A percentile compares a stretch with the other conserved stretches of the same genome.
Evolutionary conservation across 2,113 vertebrate species (phyloP).

Genomic region (Campylomormyrus tamandua): DNA sequence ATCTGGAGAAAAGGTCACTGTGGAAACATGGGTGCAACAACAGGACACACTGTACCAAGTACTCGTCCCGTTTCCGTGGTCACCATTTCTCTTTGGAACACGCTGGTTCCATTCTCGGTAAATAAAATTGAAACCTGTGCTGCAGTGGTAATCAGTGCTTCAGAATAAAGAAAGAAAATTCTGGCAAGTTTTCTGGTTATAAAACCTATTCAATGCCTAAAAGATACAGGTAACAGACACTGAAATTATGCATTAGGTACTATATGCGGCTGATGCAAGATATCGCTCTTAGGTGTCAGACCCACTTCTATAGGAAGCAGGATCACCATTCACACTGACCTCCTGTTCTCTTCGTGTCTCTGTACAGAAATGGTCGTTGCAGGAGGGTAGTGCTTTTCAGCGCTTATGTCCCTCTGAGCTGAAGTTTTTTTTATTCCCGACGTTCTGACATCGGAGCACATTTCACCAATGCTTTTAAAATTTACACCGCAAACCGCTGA

Average conservation of each 20-base stretch:
- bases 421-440: background rate
- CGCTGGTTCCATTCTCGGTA: background rate
- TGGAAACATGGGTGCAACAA: background rate
- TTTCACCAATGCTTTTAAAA: background rate
- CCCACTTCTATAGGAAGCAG: background rate
- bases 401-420: background rate
- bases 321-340: background rate
- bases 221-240: background rate
- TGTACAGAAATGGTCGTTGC: background rate
- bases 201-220: background rate
- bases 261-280: background rate
- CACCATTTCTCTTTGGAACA: background rate
- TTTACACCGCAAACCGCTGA: background rate
- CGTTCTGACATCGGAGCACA: background rate
- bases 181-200: background rate
- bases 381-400: background rate
- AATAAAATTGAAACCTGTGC: background rate
- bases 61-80: background rate
- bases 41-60: background rate
- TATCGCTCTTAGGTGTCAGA: background rate
- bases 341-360: background rate
- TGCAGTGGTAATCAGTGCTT: background rate
- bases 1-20: background rate
- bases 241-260: background rate
- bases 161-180: background rate